Evolutionary conservation across 2,797 vertebrate species (phyloP), one percentile per base, ranked within the genome.

Genomic region (Borostomias antarcticus): DNA sequence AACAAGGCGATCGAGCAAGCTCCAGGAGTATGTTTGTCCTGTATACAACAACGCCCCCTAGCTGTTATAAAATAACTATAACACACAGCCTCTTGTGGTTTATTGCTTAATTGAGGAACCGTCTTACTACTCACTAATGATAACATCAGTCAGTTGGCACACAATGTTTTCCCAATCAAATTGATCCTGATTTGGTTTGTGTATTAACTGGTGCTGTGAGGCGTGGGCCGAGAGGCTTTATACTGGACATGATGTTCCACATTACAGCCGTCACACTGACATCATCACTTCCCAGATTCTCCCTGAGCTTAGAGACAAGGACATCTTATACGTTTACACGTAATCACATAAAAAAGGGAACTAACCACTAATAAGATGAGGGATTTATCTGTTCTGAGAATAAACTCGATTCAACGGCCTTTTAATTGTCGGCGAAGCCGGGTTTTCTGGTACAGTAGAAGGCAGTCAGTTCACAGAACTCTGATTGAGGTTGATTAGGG

Each of bases 201-300:
- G 53, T 26, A 73, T 78, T 71, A 86, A 75, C 47, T 83, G 77
- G 76, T 80, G 75, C 43, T 50, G 50, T 80, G 74, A 70, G 54
- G 28, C 43, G 70, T 26, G 23, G 48, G 54, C 62, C 26, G 29
- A 58, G 57, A 43, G 65, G 10, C 50, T 70, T 80, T 74, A 86
- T 75, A 57, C 1, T 29, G 2, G 21, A 26, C 73, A 68, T 40
- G 33, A 51, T 60, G 78, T 62, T 69, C 65, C 68, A 74, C 54
- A 69, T 84, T 77, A 78, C 67, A 66, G 43, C 40, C 62, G 59
- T 62, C 62, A 57, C 1, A 63, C 35, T 62, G 62, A 51, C 58
- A 61, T 78, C 59, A 71, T 71, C 64, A 73, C 9, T 19, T 66
- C 26, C 43, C 48, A 54, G 28, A 73, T 68, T 78, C 50, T 57